phyloP scores from a whole-genome alignment of 2,888 invertebrate genomes.

The Lepidochrysops patricia region DNA sequence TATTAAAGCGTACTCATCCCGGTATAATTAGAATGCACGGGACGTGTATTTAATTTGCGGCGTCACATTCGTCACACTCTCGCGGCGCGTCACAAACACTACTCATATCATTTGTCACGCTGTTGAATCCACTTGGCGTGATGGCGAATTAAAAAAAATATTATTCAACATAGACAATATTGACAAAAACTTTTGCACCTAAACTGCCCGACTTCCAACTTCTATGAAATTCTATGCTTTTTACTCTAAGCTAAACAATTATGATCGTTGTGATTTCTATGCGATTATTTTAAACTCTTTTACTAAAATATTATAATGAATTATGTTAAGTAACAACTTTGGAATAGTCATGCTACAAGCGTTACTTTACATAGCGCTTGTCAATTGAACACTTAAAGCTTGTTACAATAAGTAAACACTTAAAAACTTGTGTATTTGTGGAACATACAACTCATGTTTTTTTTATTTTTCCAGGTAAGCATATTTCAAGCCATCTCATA shows the following conservation, averaged over 20 bases:
- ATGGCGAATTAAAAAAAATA: constrained; percentile 22
- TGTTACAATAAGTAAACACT: too few relatives aligned
- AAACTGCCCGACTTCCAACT: too few relatives aligned
- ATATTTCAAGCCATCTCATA: neutral
- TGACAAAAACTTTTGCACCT: neutral
- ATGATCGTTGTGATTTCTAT: neutral
- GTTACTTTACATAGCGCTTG: too few relatives aligned
- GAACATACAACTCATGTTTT: too few relatives aligned
- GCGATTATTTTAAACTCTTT: too few relatives aligned
- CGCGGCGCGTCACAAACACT: constrained; percentile 23
- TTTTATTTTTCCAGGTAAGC: neutral
- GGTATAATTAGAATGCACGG: constrained; percentile 19
- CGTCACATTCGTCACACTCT: constrained; percentile 21
- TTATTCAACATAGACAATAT: constrained; percentile 18
- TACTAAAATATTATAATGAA: too few relatives aligned
- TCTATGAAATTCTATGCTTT: too few relatives aligned
- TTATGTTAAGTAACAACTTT: too few relatives aligned
- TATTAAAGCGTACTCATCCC: constrained; percentile 10
- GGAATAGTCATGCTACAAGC: too few relatives aligned
- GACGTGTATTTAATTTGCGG: constrained; percentile 23
- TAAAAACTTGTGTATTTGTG: too few relatives aligned
- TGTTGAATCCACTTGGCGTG: constrained; percentile 23
- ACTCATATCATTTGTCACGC: constrained; percentile 26
- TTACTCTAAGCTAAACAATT: neutral
- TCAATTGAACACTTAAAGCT: too few relatives aligned